phyloP scores from a whole-genome alignment of 1,140 invertebrate genomes.

The Solenopsis fugax region DNA sequence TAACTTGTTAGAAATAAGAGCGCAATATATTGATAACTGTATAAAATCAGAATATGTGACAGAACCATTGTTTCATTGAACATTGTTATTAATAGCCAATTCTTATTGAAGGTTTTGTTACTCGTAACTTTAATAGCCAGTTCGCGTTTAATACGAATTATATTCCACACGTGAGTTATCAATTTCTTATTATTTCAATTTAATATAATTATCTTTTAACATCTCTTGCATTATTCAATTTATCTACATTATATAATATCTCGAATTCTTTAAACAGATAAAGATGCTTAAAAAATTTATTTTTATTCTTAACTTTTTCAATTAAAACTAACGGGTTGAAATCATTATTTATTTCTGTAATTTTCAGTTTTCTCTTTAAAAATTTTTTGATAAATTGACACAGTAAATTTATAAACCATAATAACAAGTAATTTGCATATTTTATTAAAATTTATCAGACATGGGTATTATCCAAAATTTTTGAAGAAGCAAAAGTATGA shows the following conservation, averaged over 20 bases:
- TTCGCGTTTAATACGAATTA: background rate
- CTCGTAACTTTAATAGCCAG: background rate
- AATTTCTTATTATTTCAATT: background rate
- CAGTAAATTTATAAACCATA: background rate
- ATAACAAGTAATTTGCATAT: background rate
- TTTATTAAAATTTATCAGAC: background rate
- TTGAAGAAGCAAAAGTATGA: background rate
- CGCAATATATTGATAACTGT: background rate
- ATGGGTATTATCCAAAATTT: background rate
- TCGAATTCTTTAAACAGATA: background rate
- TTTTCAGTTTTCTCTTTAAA: background rate
- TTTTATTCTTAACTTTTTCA: background rate
- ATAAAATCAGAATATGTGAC: background rate
- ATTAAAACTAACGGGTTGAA: constrained; percentile 3
- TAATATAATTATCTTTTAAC: constrained; percentile 1
- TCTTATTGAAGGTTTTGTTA: background rate
- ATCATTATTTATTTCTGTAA: constrained; percentile 7
- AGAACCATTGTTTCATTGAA: background rate
- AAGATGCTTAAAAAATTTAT: background rate
- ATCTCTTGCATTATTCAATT: background rate
- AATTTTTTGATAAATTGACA: background rate
- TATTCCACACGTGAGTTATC: background rate
- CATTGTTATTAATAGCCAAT: background rate
- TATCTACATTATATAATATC: background rate
- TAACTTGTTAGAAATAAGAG: constrained; percentile 13